These are phyloP conservation scores for Clivina fossor DNA, from an alignment of 2,888 invertebrate genomes.

Conservation along the genomic window DNA sequence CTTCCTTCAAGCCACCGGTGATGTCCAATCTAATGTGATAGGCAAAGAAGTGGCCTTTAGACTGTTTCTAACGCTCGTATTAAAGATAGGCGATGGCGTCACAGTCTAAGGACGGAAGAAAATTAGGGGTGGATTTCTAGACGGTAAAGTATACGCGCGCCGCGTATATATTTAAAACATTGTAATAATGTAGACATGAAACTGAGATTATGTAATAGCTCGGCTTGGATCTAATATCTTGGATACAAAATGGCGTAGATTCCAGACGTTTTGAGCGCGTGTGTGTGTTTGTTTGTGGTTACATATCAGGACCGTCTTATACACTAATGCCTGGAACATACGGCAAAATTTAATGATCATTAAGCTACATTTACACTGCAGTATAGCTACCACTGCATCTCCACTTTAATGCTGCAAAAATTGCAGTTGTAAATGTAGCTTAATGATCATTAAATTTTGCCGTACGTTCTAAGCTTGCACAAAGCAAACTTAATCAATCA, in stretches of 20 bases:
- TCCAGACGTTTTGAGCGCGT: neutral
- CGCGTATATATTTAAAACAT: conserved; percentile 19
- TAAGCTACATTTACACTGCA: too few species aligned
- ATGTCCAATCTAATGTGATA: conserved; percentile 3
- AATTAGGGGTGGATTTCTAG: conserved; percentile 12
- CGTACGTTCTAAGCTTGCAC: too few species aligned
- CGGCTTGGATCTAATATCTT: conserved; percentile 7
- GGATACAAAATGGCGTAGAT: neutral
- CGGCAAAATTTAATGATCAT: too few species aligned
- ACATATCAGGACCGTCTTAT: too few species aligned
- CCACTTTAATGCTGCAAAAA: too few species aligned
- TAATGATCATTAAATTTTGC: too few species aligned
- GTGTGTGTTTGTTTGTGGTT: too few species aligned
- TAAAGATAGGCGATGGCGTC: neutral
- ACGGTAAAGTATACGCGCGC: conserved; percentile 8
- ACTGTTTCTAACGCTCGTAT: conserved; percentile 1
- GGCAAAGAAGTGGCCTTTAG: conserved; percentile 11
- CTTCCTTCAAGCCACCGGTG: neutral
- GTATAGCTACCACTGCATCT: too few species aligned
- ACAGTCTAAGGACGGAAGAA: conserved; percentile 10
- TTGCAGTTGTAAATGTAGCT: too few species aligned
- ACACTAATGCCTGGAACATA: too few species aligned
- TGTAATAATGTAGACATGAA: conserved; percentile 12
- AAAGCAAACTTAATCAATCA: too few species aligned
- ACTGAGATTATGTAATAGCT: conserved; percentile 13